Evolutionary conservation across 2,888 invertebrate species (phyloP).

Genomic region (Syrphus vitripennis): DNA sequence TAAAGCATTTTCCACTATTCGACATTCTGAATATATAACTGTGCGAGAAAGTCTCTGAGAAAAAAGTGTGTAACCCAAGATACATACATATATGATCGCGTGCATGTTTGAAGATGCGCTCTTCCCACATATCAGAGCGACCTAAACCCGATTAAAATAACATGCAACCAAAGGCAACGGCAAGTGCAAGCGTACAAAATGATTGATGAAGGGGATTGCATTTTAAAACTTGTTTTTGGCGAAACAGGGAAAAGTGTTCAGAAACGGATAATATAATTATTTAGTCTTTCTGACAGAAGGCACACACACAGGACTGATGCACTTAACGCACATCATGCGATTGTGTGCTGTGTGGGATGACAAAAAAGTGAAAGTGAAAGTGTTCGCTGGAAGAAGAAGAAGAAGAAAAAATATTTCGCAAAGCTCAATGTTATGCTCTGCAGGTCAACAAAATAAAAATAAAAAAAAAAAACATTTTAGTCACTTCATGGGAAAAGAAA

Average conservation of each 20-base stretch:
- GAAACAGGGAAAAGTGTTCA: constrained; percentile 34
- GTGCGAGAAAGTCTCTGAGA: constrained; percentile 39
- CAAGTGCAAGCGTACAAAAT: constrained; percentile 26
- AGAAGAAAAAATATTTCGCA: constrained; percentile 4
- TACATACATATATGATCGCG: not conserved
- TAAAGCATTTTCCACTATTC: not conserved
- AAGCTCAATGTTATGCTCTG: constrained; percentile 4
- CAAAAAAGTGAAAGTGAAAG: constrained; percentile 54
- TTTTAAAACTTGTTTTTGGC: constrained; percentile 20
- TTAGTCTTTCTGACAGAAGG: constrained; percentile 17
- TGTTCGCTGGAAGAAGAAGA: not conserved
- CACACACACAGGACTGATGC: constrained; percentile 1
- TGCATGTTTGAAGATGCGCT: constrained; percentile 14
- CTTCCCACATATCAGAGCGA: not conserved
- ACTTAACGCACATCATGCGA: not conserved
- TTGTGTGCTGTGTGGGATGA: not conserved
- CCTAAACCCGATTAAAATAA: not conserved
- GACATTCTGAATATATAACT: constrained; percentile 17
- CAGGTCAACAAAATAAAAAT: not conserved
- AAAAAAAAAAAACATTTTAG: not conserved
- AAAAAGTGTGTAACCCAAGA: not conserved
- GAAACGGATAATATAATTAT: constrained; percentile 42
- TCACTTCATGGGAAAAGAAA: not conserved
- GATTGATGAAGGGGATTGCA: constrained; percentile 8
- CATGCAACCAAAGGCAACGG: constrained; percentile 4